Base-by-base conservation (phyloP, 1,140 invertebrate genomes). In the Neelides sp. region DNA sequence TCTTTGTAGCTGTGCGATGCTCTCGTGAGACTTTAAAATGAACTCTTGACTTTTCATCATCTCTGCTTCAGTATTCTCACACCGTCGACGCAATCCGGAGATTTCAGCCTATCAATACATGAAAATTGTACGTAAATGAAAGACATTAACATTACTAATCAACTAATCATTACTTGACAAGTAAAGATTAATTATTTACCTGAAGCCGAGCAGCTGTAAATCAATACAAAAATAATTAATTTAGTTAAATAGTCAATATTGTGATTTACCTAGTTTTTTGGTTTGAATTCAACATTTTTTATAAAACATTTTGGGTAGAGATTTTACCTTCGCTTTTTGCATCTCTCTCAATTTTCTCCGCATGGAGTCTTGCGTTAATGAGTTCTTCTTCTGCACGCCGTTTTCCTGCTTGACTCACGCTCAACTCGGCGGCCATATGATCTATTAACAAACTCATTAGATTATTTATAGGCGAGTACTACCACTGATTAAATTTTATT, bases 11-110 rank as follows among this genome's bases (percentile, higher is more conserved):
- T 75, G 77, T 8, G 80, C 74, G 32, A 86, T 78, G 59, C 83
- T 79, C 62, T 85, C 83, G 17, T 74, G 74, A 1, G 86, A 70
- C 41, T 82, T 71, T 26, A 84, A 66, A 56, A 84, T 83, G 62
- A 85, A 82, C 15, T 82, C 71, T 26, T 82, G 74, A 12, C 79
- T 78, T 60, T 85, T 81, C 3, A 84, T 72, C 23, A 85, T 63
- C 63, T 86, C 83, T 0, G 78, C 78, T 66, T 86, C 83, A 5
- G 79, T 78, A 49, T 82, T 68, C 62, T 86, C 83, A 52, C 85
- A 62, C 37, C 83, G 75, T 62, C 83, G 80, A 42, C 82, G 74
- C 17, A 85, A 70, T 0, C 82, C 83, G 61, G 78, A 78, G 12
- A 85, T 77, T 67, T 86, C 84, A 8, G 79, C 77, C 50, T 79